Percentiles rank a stretch among this genome's conserved stretches.
Evolutionary conservation across 1,140 invertebrate genomes (phyloP).

Genomic region (Coboldia fuscipes): DNA sequence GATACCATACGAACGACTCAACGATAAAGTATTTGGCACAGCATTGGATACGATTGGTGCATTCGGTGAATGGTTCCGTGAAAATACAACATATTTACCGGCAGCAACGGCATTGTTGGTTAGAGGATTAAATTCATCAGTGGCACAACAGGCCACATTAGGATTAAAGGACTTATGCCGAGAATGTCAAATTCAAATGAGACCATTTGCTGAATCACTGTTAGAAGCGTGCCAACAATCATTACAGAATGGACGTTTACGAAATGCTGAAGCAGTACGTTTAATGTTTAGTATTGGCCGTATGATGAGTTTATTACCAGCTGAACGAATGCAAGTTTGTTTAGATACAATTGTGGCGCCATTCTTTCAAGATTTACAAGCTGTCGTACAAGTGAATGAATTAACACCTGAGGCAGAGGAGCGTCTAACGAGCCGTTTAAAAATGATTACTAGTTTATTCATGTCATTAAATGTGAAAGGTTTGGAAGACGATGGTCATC

Average conservation of each 20-base stretch:
- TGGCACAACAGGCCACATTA: constrained; percentile 58
- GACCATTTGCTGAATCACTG: constrained; percentile 47
- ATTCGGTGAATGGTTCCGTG: constrained; percentile 63
- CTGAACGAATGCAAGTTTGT: constrained; percentile 39
- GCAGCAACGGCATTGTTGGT: constrained; percentile 37
- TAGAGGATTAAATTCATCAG: constrained; percentile 39
- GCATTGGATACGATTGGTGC: constrained; percentile 51
- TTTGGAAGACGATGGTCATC: constrained; percentile 10
- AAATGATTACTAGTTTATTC: constrained; percentile 49
- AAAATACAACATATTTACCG: constrained; percentile 30
- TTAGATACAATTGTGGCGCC: constrained; percentile 45
- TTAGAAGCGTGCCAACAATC: constrained; percentile 31
- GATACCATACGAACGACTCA: constrained; percentile 37
- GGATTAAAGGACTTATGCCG: constrained; percentile 67
- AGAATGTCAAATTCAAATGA: constrained; percentile 49
- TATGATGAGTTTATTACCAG: constrained; percentile 40
- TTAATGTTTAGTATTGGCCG: constrained; percentile 60
- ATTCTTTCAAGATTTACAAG: constrained; percentile 37
- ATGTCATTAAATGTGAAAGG: constrained; percentile 32
- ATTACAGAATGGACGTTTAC: constrained; percentile 27
- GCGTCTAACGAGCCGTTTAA: too few species aligned
- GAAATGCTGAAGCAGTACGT: constrained; percentile 38
- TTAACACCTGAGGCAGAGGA: too few species aligned
- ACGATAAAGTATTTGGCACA: constrained; percentile 35
- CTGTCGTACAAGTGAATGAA: constrained; percentile 23